Percentiles rank a stretch among this genome's conserved stretches.
phyloP scores from a whole-genome alignment of 2,797 vertebrate genomes.

The Sciaenops ocellatus region DNA sequence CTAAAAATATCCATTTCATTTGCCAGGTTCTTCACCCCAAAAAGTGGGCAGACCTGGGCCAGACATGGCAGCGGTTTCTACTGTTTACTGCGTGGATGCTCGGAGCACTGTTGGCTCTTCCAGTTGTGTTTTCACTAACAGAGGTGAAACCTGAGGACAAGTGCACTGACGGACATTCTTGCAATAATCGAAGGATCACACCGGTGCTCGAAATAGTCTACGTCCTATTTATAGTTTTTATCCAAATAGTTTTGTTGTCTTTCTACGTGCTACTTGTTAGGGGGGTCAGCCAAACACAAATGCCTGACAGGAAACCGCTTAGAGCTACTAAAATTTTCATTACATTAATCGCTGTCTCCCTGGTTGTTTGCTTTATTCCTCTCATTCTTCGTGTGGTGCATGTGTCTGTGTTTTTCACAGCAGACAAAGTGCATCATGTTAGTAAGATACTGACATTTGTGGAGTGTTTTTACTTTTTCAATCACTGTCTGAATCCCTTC shows the following conservation, averaged over 20 bases:
- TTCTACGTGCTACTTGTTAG: conserved; percentile 35
- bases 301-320: background rate
- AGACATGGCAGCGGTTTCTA: conserved; percentile 23
- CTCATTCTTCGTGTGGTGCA: background rate
- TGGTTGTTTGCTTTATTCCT: conserved; percentile 25
- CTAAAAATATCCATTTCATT: conserved; percentile 9
- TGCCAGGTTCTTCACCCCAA: conserved; percentile 33
- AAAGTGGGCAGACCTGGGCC: conserved; percentile 37
- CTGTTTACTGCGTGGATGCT: conserved; percentile 41
- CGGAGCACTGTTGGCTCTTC: conserved; percentile 32
- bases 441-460: conserved; percentile 26
- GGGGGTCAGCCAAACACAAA: background rate
- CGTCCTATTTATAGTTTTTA: background rate
- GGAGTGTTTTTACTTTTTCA: conserved; percentile 49
- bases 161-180: rapidly evolving
- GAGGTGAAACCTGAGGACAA: background rate
- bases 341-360: conserved; percentile 9
- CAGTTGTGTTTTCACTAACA: conserved; percentile 17
- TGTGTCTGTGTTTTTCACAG: background rate
- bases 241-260: conserved; percentile 12
- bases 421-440: rapidly evolving
- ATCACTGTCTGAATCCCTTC: conserved; percentile 51
- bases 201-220: conserved; percentile 1
- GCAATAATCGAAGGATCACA: background rate
- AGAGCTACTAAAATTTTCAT: conserved; percentile 15